Evolutionary conservation across 1,140 invertebrate species (phyloP).

Genomic region (Latrodectus geometricus): DNA sequence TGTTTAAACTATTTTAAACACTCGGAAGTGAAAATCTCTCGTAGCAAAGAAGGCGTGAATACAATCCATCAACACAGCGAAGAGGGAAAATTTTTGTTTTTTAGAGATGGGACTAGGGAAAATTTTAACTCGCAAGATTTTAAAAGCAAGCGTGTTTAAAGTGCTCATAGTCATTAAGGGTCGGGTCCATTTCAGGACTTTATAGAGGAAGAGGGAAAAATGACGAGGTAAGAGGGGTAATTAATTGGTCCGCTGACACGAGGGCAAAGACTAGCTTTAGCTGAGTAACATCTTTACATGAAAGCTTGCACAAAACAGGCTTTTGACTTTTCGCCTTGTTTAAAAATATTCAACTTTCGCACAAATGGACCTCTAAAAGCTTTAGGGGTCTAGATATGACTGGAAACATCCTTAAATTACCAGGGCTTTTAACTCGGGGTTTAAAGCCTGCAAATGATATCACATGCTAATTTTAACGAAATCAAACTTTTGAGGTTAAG

Average conservation of each 20-base stretch:
- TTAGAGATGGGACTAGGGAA: neutral
- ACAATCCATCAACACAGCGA: constrained; percentile 31
- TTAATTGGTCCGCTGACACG: constrained; percentile 42
- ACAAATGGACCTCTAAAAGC: neutral
- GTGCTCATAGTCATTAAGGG: constrained; percentile 47
- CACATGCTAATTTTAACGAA: too few relatives aligned
- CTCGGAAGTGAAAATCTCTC: constrained; percentile 31
- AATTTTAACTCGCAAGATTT: constrained; percentile 21
- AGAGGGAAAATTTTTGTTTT: neutral
- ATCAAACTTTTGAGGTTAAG: too few relatives aligned
- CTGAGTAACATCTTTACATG: neutral
- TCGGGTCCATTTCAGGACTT: constrained; percentile 8
- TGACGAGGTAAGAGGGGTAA: constrained; percentile 50
- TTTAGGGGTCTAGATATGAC: neutral
- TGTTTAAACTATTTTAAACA: constrained; percentile 57
- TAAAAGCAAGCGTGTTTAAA: constrained; percentile 27
- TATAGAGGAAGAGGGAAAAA: neutral
- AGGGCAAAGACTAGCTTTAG: neutral
- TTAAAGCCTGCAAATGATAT: too few relatives aligned
- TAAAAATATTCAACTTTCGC: neutral
- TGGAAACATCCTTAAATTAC: neutral
- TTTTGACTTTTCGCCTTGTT: neutral
- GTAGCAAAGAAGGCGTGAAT: constrained; percentile 35
- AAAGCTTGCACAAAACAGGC: neutral
- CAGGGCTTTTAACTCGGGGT: too few relatives aligned